Base-by-base conservation (phyloP, 2,888 invertebrate species). In the Lasioglossum marginatum region DNA sequence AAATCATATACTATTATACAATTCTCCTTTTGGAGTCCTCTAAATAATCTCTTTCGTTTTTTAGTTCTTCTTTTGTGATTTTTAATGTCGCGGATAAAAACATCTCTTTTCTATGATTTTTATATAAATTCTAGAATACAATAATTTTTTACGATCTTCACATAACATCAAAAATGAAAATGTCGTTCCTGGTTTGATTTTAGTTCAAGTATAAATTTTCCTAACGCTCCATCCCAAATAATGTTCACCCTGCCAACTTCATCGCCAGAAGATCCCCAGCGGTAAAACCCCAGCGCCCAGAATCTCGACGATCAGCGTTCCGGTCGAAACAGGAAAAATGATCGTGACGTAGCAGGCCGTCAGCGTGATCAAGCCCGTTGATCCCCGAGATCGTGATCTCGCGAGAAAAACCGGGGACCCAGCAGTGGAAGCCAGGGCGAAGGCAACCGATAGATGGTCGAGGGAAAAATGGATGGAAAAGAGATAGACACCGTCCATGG, bases 401-500 rank as follows among this genome's bases (percentile, higher is more conserved):
- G 79, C 23, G 70, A 68, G 70, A 76, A 57, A 80, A 71, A 76
- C 60, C 37, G 23, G 68, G 68, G 48, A 34, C 23, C 66, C n/a
- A 57, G 76, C 6, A n/a, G 45, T 63, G 19, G 74, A 66, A 34
- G 66, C 34, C 31, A 19, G 31, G 60, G 27, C 66, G 66, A 66
- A 34, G 34, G 66, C 31, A 31, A 19, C 66, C 72, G 63, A 5
- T 5, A 4, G 83, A 71, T 68, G 52, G 86, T 31, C 37, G n/a
- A 66, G 57, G 73, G 75, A 88, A 81, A 88, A 88, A 87, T 83
- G 84, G 71, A 80, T 76, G 78, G 88, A 82, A 88, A 88, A 82
- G 88, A 90, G 86, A 85, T 80, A 90, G 85, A 85, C 81, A 79
- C 79, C 63, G 75, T 83, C 77, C 82, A 83, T 82, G 86, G 85